Evolutionary conservation across 1,140 invertebrate genomes (phyloP).

Genomic region (Steinernema feltiae): DNA sequence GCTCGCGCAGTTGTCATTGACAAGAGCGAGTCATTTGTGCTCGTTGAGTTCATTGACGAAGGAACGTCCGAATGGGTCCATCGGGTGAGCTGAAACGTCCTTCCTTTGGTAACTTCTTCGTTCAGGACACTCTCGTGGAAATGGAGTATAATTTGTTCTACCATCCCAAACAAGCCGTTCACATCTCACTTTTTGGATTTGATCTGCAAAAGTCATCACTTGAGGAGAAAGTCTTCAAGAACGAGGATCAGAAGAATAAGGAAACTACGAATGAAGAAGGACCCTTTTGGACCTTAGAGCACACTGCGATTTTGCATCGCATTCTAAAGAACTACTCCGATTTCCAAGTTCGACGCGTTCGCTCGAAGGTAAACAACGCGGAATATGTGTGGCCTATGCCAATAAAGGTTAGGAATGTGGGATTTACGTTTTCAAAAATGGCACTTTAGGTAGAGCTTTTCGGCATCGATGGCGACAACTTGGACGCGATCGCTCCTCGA

Average conservation of each 20-base stretch:
- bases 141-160: neutral
- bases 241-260: conserved; percentile 4
- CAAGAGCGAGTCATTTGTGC: neutral
- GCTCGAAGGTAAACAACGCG: neutral
- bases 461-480: neutral
- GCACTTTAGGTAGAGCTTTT: neutral
- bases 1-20: neutral
- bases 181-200: neutral
- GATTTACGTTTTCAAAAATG: neutral
- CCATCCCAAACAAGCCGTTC: neutral
- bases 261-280: neutral
- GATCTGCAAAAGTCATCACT: neutral
- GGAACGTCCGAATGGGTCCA: neutral
- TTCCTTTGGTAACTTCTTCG: neutral
- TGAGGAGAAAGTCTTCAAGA: neutral
- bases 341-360: neutral
- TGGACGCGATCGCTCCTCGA: neutral
- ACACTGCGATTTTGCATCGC: neutral
- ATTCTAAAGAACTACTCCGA: neutral
- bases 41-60: neutral
- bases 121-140: neutral
- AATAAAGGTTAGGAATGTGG: neutral
- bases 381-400: neutral
- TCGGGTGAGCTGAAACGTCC: neutral
- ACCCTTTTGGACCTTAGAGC: neutral